Evolutionary conservation across 2,113 vertebrate species (phyloP).

Genomic region (Engraulis encrasicolus): DNA sequence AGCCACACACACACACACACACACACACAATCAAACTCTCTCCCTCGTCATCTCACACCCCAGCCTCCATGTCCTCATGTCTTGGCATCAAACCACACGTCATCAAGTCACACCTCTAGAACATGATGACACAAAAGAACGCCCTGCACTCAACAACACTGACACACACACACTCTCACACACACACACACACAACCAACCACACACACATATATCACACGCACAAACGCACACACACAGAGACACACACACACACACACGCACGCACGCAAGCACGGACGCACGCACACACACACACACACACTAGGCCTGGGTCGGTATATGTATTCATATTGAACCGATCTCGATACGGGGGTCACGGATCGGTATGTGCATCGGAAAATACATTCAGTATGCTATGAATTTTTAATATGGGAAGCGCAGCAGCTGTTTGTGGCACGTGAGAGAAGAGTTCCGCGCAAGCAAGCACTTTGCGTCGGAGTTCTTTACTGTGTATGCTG

Average conservation of each 20-base stretch:
- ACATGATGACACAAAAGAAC: slow-evolving; percentile 35
- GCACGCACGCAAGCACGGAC: neutral
- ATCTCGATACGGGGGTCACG: too few species aligned
- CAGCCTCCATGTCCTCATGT: slow-evolving; percentile 30
- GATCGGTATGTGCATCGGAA: too few species aligned
- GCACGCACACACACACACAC: neutral
- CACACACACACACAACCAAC: neutral
- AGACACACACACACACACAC: neutral
- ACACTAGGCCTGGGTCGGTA: too few species aligned
- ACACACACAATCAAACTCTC: neutral
- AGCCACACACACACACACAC: neutral
- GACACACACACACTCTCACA: neutral
- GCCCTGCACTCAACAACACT: neutral
- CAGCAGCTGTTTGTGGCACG: too few species aligned
- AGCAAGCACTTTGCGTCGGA: too few species aligned
- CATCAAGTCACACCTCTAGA: slow-evolving; percentile 45
- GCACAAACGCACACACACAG: neutral
- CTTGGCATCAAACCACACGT: slow-evolving; percentile 43
- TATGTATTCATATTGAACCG: too few species aligned
- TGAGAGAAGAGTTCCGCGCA: too few species aligned
- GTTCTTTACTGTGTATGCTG: too few species aligned
- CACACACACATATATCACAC: neutral
- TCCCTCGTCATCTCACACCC: neutral
- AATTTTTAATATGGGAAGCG: too few species aligned
- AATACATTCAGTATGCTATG: too few species aligned